Conservation (phyloP, 2,888 invertebrate species). For the Brenthis hecate region DNA sequence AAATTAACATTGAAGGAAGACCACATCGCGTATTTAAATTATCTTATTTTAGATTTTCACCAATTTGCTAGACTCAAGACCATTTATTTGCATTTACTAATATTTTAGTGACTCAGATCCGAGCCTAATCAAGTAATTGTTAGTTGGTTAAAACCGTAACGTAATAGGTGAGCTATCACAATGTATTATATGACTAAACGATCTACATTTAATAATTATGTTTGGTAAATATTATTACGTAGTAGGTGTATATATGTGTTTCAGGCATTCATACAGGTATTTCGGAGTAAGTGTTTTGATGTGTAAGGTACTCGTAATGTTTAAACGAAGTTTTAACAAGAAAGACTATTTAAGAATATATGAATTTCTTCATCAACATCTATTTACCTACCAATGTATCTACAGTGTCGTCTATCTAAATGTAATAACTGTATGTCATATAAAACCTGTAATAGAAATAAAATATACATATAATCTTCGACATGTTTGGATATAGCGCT, state of each 20-base stretch:
- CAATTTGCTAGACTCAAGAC: constrained; percentile 51
- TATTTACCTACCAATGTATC: not conserved
- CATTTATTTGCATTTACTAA: constrained; percentile 68
- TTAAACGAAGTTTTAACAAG: not conserved
- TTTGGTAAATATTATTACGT: not conserved
- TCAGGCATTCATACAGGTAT: constrained; percentile 8
- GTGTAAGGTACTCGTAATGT: not conserved
- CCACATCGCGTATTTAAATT: not conserved
- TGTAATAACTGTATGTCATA: constrained; percentile 19
- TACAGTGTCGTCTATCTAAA: constrained; percentile 12
- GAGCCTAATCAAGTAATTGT: constrained; percentile 59
- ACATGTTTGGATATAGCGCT: too few species aligned
- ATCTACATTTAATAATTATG: not conserved
- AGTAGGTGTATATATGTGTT: constrained; percentile 14
- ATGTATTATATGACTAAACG: constrained; percentile 5
- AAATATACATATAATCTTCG: constrained; percentile 35
- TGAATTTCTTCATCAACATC: not conserved
- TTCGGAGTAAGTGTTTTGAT: constrained; percentile 7
- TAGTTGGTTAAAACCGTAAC: constrained; percentile 35
- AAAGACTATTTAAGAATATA: not conserved
- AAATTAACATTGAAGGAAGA: too few species aligned
- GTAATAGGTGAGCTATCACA: constrained; percentile 6
- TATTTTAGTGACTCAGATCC: constrained; percentile 58
- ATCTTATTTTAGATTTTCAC: not conserved
- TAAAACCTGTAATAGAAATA: constrained; percentile 37